Percentiles rank a stretch among this genome's conserved stretches.
These are phyloP conservation scores for Hippolais icterina DNA, from an alignment of 2,113 vertebrate genomes.

Conservation along the genomic window DNA sequence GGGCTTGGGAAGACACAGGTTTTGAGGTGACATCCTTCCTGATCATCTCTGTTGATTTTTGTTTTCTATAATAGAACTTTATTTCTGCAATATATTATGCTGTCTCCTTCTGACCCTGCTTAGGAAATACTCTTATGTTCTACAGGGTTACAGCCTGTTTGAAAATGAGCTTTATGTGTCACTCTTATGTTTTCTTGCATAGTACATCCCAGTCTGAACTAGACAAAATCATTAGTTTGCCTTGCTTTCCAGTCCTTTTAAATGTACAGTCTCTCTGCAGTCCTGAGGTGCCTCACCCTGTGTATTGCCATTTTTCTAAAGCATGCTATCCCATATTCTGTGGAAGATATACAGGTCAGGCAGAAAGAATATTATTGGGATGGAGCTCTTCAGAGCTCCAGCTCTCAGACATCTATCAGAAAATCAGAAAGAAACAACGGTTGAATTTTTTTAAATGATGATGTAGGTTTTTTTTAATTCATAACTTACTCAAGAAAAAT, in stretches of 20 bases:
- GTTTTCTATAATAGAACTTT: background rate
- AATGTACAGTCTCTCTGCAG: background rate
- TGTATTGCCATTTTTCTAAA: background rate
- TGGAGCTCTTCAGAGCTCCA: background rate
- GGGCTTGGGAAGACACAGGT: background rate
- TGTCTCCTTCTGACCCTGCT: background rate
- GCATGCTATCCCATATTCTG: background rate
- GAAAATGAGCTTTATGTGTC: background rate
- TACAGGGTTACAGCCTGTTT: background rate
- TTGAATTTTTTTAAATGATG: background rate
- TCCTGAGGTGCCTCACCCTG: background rate
- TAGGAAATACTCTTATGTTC: background rate
- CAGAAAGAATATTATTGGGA: background rate
- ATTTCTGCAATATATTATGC: background rate
- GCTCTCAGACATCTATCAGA: background rate
- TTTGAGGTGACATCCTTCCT: background rate
- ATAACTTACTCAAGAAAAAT: background rate
- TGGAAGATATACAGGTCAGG: background rate
- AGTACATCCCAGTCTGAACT: background rate
- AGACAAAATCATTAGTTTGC: background rate
- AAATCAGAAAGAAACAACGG: background rate
- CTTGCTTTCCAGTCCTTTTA: background rate
- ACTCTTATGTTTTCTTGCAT: background rate
- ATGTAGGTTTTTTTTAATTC: background rate
- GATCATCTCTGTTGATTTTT: background rate